Evolutionary conservation across 2,888 invertebrate species (phyloP), one percentile per base, ranked within the genome.

Genomic region (Rambutsinella grinnellia): DNA sequence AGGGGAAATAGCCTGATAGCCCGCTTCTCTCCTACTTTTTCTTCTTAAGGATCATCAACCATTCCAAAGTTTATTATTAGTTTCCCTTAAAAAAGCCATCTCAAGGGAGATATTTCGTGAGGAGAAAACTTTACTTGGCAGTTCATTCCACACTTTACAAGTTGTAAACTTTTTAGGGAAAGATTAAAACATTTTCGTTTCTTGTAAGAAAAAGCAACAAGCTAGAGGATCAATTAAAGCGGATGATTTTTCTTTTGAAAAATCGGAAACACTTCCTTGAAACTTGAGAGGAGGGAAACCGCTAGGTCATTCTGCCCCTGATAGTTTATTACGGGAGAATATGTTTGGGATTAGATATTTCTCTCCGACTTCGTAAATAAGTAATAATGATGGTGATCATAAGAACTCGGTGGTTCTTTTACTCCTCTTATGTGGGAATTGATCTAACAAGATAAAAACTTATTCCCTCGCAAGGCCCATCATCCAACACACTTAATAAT

Each of bases 391-490:
- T 53, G 28, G 36, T 63, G 36, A 36, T 36, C 13, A 36, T 36
- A 13, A 8, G 36, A 13, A 36, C 6, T 5, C 13, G 36, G 36
- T 13, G 36, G 36, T 13, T 36, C 6, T 13, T 36, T n/a, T 36
- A 13, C 6, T 36, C 36, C 6, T 36, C 17, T 60, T 26, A 47
- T 26, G 68, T 67, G 74, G 62, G 74, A 74, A 74, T 75, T 68
- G 75, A 75, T 75, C 68, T 67, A 26, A 68, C 49, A 61, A 68
- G 75, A 75, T 75, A 75, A 75, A 75, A 62, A 75, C 46, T 46
- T 67, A 74, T 19, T 27, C 17, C 17, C 21, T 21, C 54, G n/a
- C 36, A 36, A 36, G 21, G 2, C 54, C 26, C 23, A 49, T 63
- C 51, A 62, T 56, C 51, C 62, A 44, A 61, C 68, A 68, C 56